phyloP scores from a whole-genome alignment of 1,140 invertebrate genomes.

The Cepaea nemoralis region DNA sequence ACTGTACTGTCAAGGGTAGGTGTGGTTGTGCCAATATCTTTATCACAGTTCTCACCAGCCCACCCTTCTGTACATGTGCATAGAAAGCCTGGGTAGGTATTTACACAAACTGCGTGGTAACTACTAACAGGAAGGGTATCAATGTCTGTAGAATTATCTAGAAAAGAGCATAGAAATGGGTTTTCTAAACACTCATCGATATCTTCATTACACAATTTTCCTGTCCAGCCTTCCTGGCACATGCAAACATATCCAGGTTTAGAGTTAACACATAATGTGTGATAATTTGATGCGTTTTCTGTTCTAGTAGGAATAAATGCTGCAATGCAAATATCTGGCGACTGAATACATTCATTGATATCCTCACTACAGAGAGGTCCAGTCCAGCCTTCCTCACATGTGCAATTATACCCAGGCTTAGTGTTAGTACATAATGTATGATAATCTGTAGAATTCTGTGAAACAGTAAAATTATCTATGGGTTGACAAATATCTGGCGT shows the following conservation, averaged over 20 bases:
- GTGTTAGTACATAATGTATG: no score
- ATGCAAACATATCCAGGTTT: no score
- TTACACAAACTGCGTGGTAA: background rate
- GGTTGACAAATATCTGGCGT: no score
- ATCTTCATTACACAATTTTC: background rate
- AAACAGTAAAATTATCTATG: no score
- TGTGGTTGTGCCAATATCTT: background rate
- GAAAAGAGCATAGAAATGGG: no score
- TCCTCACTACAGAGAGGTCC: slow-evolving; percentile 49
- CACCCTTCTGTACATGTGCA: background rate
- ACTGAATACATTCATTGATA: slow-evolving; percentile 50
- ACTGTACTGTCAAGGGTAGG: no score
- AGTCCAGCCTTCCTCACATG: slow-evolving; percentile 43
- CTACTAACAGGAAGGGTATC: background rate
- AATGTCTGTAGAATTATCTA: background rate
- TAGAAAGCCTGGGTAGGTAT: background rate
- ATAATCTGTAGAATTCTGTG: no score
- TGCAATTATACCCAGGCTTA: no score
- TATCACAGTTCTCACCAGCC: slow-evolving; percentile 1
- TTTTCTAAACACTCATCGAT: no score
- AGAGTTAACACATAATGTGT: no score
- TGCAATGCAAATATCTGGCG: background rate
- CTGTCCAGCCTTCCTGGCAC: no score
- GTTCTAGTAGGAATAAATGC: slow-evolving; percentile 60
- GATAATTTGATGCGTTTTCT: background rate